phyloP scores from a whole-genome alignment of 2,797 vertebrate species.

The Macropus fuliginosus region DNA sequence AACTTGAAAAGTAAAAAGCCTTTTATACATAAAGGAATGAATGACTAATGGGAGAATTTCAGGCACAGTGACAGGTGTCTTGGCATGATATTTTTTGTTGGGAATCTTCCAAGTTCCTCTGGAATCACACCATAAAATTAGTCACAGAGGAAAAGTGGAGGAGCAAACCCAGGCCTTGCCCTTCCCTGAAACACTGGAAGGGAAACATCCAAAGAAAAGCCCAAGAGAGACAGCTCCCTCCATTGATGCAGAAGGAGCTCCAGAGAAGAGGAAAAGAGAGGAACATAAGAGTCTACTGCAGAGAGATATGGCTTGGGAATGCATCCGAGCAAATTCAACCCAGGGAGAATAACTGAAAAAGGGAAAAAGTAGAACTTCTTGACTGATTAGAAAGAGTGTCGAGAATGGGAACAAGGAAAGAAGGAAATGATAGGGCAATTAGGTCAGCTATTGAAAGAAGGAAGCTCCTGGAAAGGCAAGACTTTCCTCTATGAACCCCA shows the following conservation, averaged over 20 bases:
- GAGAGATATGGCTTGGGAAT: neutral
- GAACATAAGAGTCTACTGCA: neutral
- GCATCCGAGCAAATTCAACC: neutral
- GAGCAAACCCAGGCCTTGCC: neutral
- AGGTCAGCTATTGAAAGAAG: neutral
- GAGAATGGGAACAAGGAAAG: neutral
- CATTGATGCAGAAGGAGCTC: neutral
- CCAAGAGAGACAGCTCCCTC: neutral
- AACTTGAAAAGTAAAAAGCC: constrained; percentile 1
- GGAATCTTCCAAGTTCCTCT: neutral
- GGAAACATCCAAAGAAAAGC: neutral
- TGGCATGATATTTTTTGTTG: neutral
- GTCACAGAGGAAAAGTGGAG: neutral
- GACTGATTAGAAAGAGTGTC: neutral
- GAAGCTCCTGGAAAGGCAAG: neutral
- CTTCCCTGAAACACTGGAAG: neutral
- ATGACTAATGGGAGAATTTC: constrained; percentile 3
- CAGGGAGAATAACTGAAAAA: neutral
- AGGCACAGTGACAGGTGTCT: constrained; percentile 3
- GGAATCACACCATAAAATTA: constrained; percentile 5
- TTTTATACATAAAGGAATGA: constrained; percentile 12
- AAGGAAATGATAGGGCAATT: neutral
- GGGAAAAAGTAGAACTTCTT: neutral
- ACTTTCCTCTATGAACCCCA: neutral
- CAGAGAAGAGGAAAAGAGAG: neutral